A percentile compares a stretch with the other conserved stretches of the same genome.
phyloP scores from a whole-genome alignment of 2,888 invertebrate genomes.

The Ochropleura plecta region DNA sequence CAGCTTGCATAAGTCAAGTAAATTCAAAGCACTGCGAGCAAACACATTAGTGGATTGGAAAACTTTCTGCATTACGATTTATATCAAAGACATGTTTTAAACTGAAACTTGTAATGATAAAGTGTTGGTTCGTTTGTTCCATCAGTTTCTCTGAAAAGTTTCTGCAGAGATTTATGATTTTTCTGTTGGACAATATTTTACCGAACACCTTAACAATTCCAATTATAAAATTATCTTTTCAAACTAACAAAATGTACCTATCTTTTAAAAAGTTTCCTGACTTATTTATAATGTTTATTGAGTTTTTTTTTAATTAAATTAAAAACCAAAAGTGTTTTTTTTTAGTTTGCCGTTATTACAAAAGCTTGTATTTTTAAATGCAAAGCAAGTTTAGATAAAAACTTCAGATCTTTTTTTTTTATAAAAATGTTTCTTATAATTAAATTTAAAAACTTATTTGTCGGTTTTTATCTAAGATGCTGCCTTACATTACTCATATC shows the following conservation, averaged over 20 bases:
- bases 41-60: constrained; percentile 73
- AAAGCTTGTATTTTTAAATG: background rate
- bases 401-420: background rate
- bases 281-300: background rate
- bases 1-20: constrained; percentile 1
- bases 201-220: constrained; percentile 22
- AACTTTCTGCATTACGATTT: constrained; percentile 70
- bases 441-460: background rate
- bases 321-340: too few relatives aligned
- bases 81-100: constrained; percentile 58
- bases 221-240: constrained; percentile 14
- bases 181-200: constrained; percentile 42
- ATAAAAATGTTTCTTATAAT: background rate
- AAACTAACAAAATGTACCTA: background rate
- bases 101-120: constrained; percentile 57
- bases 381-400: too few relatives aligned
- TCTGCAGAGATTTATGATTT: constrained; percentile 56
- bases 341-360: background rate
- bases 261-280: background rate
- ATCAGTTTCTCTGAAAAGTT: constrained; percentile 57
- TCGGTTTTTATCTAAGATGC: too few relatives aligned
- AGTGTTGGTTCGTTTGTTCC: constrained; percentile 50
- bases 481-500: too few relatives aligned
- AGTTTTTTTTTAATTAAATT: too few relatives aligned
- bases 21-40: constrained; percentile 44